Conservation (phyloP, 2,888 invertebrate genomes). For the Conchocele bisecta region DNA sequence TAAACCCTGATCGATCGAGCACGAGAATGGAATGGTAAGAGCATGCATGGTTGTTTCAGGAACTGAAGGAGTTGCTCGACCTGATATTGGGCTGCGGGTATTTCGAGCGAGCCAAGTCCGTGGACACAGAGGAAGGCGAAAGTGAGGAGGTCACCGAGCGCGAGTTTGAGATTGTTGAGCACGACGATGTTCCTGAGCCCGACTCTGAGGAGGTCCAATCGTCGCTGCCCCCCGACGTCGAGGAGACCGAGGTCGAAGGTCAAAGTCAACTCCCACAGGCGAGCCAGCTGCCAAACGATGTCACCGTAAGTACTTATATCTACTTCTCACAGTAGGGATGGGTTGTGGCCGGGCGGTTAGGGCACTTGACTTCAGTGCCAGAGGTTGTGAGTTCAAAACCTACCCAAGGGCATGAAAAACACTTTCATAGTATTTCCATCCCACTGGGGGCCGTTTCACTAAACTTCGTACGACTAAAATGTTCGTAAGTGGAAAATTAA, state of each 20-base stretch:
- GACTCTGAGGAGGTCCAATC: constrained; percentile 63
- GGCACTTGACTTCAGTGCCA: too few species aligned
- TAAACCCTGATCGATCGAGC: too few species aligned
- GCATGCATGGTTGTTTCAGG: constrained; percentile 79
- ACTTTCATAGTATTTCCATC: too few species aligned
- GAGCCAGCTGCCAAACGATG: constrained; percentile 25
- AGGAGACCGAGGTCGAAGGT: constrained; percentile 38
- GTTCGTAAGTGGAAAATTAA: too few species aligned
- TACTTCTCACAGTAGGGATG: too few species aligned
- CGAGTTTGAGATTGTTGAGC: constrained; percentile 60
- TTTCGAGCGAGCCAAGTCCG: constrained; percentile 86
- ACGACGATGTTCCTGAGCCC: constrained; percentile 56
- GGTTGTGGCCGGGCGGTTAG: too few species aligned
- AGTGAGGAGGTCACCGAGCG: constrained; percentile 24
- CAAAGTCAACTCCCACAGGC: constrained; percentile 11
- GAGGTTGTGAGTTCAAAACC: too few species aligned
- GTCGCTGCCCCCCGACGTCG: constrained; percentile 61
- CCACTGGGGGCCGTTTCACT: too few species aligned
- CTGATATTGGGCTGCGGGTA: constrained; percentile 92
- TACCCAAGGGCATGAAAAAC: too few species aligned
- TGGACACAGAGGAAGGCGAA: constrained; percentile 48
- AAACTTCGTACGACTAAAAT: too few species aligned
- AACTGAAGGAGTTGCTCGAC: constrained; percentile 90
- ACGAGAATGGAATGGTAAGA: too few species aligned
- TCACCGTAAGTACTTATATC: constrained; percentile 1